These are phyloP conservation scores for Chelonoidis abingdonii DNA, from an alignment of 2,113 vertebrate genomes.

Conservation along the genomic window DNA sequence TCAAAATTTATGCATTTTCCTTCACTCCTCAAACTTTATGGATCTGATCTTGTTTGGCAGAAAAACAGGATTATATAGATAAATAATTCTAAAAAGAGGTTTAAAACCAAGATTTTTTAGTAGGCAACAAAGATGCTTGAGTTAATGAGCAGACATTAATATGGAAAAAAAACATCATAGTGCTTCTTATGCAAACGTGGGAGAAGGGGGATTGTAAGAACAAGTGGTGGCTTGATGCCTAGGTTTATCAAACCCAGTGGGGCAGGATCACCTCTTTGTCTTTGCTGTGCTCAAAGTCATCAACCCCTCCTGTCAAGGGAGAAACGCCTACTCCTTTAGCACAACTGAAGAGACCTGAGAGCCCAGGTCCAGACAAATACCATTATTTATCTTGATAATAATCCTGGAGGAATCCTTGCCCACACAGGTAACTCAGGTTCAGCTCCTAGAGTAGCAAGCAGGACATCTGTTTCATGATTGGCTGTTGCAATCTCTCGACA, in stretches of 20 bases:
- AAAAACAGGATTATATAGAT: conserved; percentile 26
- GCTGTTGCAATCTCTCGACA: background rate
- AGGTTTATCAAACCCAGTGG: conserved; percentile 79
- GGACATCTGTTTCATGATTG: background rate
- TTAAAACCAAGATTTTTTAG: conserved; percentile 60
- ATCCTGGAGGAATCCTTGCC: background rate
- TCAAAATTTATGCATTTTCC: conserved; percentile 61
- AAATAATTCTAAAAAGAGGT: conserved; percentile 48
- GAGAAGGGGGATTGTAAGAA: conserved; percentile 73
- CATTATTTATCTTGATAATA: accelerated
- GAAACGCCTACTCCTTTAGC: conserved; percentile 49
- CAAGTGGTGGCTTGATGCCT: conserved; percentile 82
- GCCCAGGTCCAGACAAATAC: background rate
- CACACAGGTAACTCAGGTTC: accelerated
- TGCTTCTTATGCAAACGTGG: conserved; percentile 68
- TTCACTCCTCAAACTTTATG: conserved; percentile 53
- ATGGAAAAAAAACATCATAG: conserved; percentile 45
- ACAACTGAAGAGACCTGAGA: background rate
- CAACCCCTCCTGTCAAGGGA: conserved; percentile 70
- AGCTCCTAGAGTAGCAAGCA: background rate
- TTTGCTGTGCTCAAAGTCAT: conserved; percentile 67
- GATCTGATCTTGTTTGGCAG: conserved; percentile 51
- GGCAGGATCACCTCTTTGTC: conserved; percentile 77
- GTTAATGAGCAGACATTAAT: conserved; percentile 62
- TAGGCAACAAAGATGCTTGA: conserved; percentile 68